Base-by-base conservation (phyloP, 1,140 invertebrate genomes). In the Calycopis cecrops region DNA sequence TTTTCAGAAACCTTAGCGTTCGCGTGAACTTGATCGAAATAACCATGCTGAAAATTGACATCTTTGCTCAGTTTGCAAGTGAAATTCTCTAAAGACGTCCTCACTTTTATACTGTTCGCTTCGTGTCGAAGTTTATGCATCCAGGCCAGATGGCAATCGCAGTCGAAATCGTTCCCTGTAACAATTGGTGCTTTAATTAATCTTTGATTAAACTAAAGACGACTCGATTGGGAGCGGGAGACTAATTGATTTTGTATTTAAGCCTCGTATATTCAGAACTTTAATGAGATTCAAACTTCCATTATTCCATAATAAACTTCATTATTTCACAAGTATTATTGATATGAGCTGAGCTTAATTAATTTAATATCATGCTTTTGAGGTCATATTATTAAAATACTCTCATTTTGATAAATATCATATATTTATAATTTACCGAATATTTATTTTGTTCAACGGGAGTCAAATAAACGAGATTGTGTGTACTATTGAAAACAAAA, bases 91-190 rank as follows among this genome's bases (percentile, higher is more conserved):
- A 94, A 86, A 42, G 91, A 90, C 53, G 90, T 90, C 55, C 91
- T 89, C 58, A 94, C 89, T 78, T 91, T 90, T 40, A 87, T 79
- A 72, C 92, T 93, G 71, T 91, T 91, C 57, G 94, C 93, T 67
- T 93, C 92, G 75, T 94, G 93, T 60, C 91, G 90, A 59, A 95
- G 79, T 56, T 89, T 90, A 81, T 93, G 92, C 84, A 94, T 92
- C 94, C 94, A 95, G 14, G 91, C 88, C 62, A 95, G 88, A 59
- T 93, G 92, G 76, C 93, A 94, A 83, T 94, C 93, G 85, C 94
- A 95, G 68, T 91, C 89, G 80, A 95, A 92, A 70, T 91, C 91
- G 85, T 94, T 95, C 66, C 91, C 94, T 95, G 90, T 51, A 83
- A 85, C 70, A 85, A 76, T 73, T 52, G 58, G 56, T 56, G 57